Evolutionary conservation across 1,140 invertebrate species (phyloP).

Genomic region (Mactra quadrangularis): DNA sequence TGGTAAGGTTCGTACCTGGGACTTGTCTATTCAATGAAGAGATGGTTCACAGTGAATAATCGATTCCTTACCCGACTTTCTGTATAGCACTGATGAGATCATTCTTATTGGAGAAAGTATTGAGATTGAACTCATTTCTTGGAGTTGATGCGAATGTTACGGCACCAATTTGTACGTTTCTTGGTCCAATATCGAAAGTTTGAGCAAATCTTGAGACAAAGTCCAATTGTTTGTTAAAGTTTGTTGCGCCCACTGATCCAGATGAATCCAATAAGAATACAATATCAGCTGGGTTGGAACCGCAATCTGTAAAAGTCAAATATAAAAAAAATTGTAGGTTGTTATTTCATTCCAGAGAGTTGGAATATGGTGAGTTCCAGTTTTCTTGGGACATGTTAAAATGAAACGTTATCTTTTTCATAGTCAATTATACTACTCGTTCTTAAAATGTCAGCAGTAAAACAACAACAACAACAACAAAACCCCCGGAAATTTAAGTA

Average conservation of each 20-base stretch:
- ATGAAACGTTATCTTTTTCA: too few species aligned
- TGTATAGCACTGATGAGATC: constrained; percentile 67
- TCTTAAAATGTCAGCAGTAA: too few species aligned
- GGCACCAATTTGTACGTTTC: constrained; percentile 66
- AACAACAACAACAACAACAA: too few species aligned
- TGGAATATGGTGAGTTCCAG: too few species aligned
- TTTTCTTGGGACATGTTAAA: too few species aligned
- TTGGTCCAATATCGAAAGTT: constrained; percentile 64
- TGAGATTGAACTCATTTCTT: constrained; percentile 74
- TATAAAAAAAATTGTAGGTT: too few species aligned
- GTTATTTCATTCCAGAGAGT: too few species aligned
- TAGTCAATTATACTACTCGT: too few species aligned
- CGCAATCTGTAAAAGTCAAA: constrained; percentile 65
- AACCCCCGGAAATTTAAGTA: too few species aligned
- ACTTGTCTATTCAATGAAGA: too few species aligned
- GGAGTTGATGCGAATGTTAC: constrained; percentile 68
- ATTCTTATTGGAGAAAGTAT: constrained; percentile 62
- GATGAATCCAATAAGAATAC: constrained; percentile 75
- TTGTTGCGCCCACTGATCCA: constrained; percentile 65
- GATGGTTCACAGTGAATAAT: too few species aligned
- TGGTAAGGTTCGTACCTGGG: too few species aligned
- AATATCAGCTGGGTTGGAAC: constrained; percentile 73
- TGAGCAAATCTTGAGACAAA: constrained; percentile 71
- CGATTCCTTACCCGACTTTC: constrained; percentile 65
- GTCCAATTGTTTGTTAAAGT: constrained; percentile 70